Evolutionary conservation across 1,140 invertebrate species (phyloP), one percentile per base, ranked within the genome.

Genomic region (Bombus waltoni): DNA sequence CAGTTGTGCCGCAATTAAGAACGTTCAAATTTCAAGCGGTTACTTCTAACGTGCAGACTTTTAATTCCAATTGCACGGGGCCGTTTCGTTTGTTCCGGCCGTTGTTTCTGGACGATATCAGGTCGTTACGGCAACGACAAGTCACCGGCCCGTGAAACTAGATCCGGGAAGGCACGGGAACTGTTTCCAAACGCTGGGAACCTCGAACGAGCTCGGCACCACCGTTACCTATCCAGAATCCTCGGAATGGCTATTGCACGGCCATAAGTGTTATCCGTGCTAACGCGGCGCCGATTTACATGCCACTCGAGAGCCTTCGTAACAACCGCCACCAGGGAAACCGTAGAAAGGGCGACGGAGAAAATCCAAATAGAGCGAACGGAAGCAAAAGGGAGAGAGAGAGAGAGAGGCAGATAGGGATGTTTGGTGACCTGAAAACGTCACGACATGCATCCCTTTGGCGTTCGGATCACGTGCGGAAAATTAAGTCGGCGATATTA

Each of bases 401-500:
- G 32, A 35, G 32, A 32, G 32, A 32, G 32, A 35, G 32, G 65
- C 13, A 35, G 25, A 22, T 40, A 78, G 59, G 38, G 80, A 78
- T 81, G 83, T 73, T 66, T 77, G 38, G 32, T 73, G 88, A 90
- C 88, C 88, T 87, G 84, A 91, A 92, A 90, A 89, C 81, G 78
- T 81, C 79, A 83, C 40, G 25, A 40, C 42, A 57, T 38, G 83
- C 57, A 84, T 91, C 74, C 72, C 65, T 90, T 72, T 53, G 47
- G 72, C 72, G 86, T 86, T 87, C 65, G 72, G 71, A 86, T 83
- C 83, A 83, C 79, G 77, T 40, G 78, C 62, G 83, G 86, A 74
- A 93, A 93, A 93, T 93, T 92, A 92, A 90, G 82, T 90, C 80
- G 92, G 90, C 88, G 91, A 92, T 92, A 92, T 93, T 93, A 91